Evolutionary conservation across 2,888 invertebrate genomes (phyloP), one percentile per base, ranked within the genome.

Genomic region (Clivina fossor): DNA sequence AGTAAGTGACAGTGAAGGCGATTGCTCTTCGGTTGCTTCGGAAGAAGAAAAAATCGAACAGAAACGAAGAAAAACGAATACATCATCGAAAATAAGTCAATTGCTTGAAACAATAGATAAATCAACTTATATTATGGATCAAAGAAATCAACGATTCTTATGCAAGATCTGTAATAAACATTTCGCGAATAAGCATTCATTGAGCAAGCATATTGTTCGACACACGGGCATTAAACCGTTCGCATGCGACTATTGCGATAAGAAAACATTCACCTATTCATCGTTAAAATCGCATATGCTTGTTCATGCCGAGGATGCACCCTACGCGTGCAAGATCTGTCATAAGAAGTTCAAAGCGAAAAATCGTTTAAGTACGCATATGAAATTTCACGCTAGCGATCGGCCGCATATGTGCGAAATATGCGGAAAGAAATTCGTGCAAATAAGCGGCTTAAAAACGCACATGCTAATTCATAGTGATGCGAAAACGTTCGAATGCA

Each of bases 151-250:
- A 15, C 20, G 32, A n/a, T 47, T 33, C 15, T 20, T 47, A 28
- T 47, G 47, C 33, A 47, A 47, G 33, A 47, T 24, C 3, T 47
- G 47, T 16, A 47, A 47, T 20, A 47, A 33, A 22, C 11, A 47
- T 35, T 47, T 47, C 32, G 47, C 47, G 11, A 47, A 35, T 33
- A 32, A 33, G 7, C 33, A 47, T 33, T 47, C 47, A 9, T 33
- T 47, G 33, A 54, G 35, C 37, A 54, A 54, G 28, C 54, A 54
- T 20, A 44, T 46, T 18, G 19, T 54, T 11, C 20, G 44, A 8
- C 54, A 54, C n/a, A 54, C 46, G 5, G 54, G 46, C 15, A 18
- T 46, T 24, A 54, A 54, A 38, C 44, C 44, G 4, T 54, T 46
- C 32, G 24, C 18, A 1, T 54, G 54, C 20, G 46, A 46, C 44